A percentile compares a stretch with the other conserved stretches of the same genome.
Conservation (phyloP, 2,113 vertebrate genomes). For the Gracilinanus agilis region DNA sequence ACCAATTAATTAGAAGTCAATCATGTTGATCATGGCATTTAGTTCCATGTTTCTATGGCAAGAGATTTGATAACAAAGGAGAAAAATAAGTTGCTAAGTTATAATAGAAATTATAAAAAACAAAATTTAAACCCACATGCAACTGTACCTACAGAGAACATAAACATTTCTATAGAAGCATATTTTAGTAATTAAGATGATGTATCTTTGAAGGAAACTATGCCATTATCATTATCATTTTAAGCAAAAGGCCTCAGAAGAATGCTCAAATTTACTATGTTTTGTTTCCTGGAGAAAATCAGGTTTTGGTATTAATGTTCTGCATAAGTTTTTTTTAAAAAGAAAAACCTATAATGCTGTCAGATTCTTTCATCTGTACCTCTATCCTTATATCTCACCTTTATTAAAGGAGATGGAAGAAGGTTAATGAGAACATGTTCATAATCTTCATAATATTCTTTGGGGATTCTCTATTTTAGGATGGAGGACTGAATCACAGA, state of each 20-base stretch:
- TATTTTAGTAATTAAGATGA: conserved; percentile 47
- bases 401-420: conserved; percentile 20
- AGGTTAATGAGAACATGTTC: background rate
- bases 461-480: background rate
- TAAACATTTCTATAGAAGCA: conserved; percentile 26
- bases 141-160: background rate
- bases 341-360: background rate
- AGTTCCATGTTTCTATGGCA: conserved; percentile 25
- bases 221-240: conserved; percentile 19
- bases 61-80: conserved; percentile 3
- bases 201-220: conserved; percentile 39
- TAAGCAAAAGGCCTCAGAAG: background rate
- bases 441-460: conserved; percentile 26
- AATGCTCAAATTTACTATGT: background rate
- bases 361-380: background rate
- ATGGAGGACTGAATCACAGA: background rate
- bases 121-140: background rate
- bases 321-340: background rate
- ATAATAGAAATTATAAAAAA: background rate
- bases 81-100: background rate
- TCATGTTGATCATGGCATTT: conserved; percentile 32
- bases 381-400: background rate
- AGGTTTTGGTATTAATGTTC: background rate
- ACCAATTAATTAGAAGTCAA: conserved; percentile 21
- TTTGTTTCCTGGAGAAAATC: background rate